phyloP scores from a whole-genome alignment of 2,797 vertebrate genomes.

The Ctenochaetus hawaiiensis region DNA sequence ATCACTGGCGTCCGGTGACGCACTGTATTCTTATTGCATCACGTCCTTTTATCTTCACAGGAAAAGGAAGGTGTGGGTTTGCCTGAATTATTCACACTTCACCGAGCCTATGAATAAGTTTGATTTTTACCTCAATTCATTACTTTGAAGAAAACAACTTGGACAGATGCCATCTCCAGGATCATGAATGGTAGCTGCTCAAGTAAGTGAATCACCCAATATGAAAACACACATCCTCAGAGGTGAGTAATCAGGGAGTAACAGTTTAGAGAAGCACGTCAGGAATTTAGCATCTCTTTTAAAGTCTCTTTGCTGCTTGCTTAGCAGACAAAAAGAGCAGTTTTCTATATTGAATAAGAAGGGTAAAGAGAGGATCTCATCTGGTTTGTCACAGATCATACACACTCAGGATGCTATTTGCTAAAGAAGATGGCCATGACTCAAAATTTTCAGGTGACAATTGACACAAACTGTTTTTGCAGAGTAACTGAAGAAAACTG shows the following conservation, averaged over 20 bases:
- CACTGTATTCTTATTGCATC: conserved; percentile 25
- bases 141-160: conserved; percentile 6
- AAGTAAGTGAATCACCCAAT: conserved; percentile 53
- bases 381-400: too few species aligned
- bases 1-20: conserved; percentile 13
- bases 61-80: conserved; percentile 20
- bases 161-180: conserved; percentile 13
- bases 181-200: conserved; percentile 31
- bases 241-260: conserved; percentile 36
- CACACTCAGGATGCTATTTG: too few species aligned
- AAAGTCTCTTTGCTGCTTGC: background rate
- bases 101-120: conserved; percentile 23
- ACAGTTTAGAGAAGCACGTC: background rate
- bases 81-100: conserved; percentile 32
- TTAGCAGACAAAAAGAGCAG: too few species aligned
- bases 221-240: conserved; percentile 22
- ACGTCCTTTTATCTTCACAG: conserved; percentile 17
- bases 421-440: too few species aligned
- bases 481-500: too few species aligned
- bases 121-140: conserved; percentile 32
- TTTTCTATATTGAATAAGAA: too few species aligned
- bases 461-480: too few species aligned
- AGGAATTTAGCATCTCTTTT: background rate
- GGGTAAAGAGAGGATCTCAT: too few species aligned
- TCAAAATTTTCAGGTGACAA: too few species aligned